A percentile compares a stretch with the other conserved stretches of the same genome.
These are phyloP conservation scores for Sarotherodon lohbergeri DNA, from an alignment of 2,113 vertebrate species.

Conservation along the genomic window DNA sequence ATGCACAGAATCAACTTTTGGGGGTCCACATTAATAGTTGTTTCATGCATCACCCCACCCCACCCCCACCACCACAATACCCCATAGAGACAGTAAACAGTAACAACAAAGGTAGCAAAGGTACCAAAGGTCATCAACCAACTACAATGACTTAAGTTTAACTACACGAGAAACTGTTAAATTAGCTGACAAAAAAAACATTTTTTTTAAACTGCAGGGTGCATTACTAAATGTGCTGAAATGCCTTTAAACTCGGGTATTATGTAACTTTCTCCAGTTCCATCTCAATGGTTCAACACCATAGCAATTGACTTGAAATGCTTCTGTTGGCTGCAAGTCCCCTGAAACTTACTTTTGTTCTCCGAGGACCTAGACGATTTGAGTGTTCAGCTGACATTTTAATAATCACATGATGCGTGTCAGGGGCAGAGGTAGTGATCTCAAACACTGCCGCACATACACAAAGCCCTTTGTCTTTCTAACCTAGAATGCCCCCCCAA, in stretches of 20 bases:
- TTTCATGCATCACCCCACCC: no score
- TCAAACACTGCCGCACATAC: background rate
- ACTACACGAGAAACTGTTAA: no score
- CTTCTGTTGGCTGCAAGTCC: background rate
- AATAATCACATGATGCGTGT: background rate
- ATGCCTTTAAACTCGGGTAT: background rate
- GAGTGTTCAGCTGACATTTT: background rate
- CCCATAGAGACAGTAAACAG: no score
- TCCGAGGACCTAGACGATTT: background rate
- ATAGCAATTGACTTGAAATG: background rate
- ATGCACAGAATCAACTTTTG: no score
- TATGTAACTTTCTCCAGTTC: background rate
- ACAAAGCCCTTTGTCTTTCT: background rate
- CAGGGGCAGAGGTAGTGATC: background rate
- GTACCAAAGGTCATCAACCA: no score
- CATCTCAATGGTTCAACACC: background rate
- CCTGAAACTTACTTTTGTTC: background rate
- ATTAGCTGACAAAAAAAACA: no score
- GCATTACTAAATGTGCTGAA: background rate
- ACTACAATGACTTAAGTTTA: no score
- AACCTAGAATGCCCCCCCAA: background rate
- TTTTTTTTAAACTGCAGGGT: background rate
- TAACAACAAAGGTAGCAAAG: no score
- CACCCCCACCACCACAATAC: no score
- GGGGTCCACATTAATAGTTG: no score